Conservation (phyloP, 2,888 invertebrate species). For the Drepanosiphum platanoidis region DNA sequence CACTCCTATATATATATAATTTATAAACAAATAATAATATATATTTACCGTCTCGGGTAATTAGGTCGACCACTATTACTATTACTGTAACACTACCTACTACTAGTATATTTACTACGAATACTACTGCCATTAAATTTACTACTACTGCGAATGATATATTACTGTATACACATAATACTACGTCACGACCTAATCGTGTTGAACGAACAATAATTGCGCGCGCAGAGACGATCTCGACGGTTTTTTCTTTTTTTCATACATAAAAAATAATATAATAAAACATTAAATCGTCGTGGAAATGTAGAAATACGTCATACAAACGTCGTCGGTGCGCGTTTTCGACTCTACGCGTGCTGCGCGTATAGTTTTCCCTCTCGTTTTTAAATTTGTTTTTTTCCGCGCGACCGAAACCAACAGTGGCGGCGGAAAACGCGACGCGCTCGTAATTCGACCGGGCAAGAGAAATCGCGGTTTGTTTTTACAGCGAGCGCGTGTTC, state of each 20-base stretch:
- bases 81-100: not conserved
- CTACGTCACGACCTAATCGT: not conserved
- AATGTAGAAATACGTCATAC: not conserved
- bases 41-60: not conserved
- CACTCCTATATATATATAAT: not conserved
- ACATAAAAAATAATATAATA: not conserved
- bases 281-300: not conserved
- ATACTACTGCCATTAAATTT: not conserved
- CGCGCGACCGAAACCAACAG: conserved; percentile 25
- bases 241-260: no score
- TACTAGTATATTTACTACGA: not conserved
- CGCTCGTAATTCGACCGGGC: conserved; percentile 7
- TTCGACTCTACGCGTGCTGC: no score
- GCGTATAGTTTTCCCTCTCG: conserved; percentile 8
- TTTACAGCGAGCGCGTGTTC: conserved; percentile 8
- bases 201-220: not conserved
- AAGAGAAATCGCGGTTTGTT: conserved; percentile 49
- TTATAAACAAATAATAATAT: not conserved
- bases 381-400: not conserved
- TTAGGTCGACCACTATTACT: conserved; percentile 39
- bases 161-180: no score
- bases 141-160: not conserved
- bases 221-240: not conserved
- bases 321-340: no score
- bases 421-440: not conserved